Base-by-base conservation (phyloP, 1,140 invertebrate genomes). In the Augochlora pura region DNA sequence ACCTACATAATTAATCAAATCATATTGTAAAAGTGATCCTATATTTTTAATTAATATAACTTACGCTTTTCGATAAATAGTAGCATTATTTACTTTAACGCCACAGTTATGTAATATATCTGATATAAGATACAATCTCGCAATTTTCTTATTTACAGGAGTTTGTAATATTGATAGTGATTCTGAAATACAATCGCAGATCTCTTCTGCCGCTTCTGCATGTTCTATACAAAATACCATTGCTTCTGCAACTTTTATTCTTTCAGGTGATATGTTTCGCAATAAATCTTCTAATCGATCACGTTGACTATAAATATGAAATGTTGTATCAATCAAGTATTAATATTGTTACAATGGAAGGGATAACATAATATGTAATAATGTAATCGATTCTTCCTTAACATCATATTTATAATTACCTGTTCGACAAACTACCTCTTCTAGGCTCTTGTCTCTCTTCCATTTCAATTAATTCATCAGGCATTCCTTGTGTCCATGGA, bases 221-320 rank as follows among this genome's bases (percentile, higher is more conserved):
- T 99, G 99, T 90, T 99, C 98, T 75, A 99, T 97, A 93, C 98
- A 99, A 95, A 99, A 99, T 32, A 99, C 96, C 99, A 99, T 99
- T 0, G 96, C 96, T 92, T 99, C 98, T 21, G 97, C 98, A 77
- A 99, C 95, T 91, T 96, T 97, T 69, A 95, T 92, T 83, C 97
- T 94, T 90, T 99, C 97, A 0, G 98, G 98, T 0, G 96, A 96
- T 83, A 99, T 94, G 77, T 96, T 96, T 57, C 98, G 94, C 52
- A 99, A 94, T 84, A 99, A 94, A 91, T 98, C 97, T 93, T 99
- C 98, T 52, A 99, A 94, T 25, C 98, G 94, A 90, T 99, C 97
- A 86, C 98, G 94, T 94, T 99, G 97, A 66, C 96, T 96, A 85
- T 52, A 63, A 88, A 74, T 14, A 81, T 77, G 32, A 14, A 73